A percentile compares a stretch with the other conserved stretches of the same genome.
These are phyloP conservation scores for Stomorhina lunata DNA, from an alignment of 2,888 invertebrate genomes.

Conservation along the genomic window DNA sequence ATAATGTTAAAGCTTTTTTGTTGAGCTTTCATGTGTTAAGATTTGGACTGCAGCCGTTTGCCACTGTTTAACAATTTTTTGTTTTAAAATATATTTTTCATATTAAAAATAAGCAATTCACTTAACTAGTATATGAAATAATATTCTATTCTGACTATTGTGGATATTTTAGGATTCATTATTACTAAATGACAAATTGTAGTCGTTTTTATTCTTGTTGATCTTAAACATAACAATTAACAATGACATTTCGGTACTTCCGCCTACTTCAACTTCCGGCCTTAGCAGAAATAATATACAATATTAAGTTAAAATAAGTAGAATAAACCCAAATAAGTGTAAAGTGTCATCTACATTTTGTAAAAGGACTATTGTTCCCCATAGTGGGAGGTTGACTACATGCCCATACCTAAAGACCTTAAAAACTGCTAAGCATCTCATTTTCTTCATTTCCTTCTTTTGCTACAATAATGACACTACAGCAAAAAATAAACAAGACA, in stretches of 20 bases:
- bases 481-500: neutral
- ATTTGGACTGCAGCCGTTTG: no score
- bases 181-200: no score
- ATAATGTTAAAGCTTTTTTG: no score
- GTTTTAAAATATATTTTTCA: no score
- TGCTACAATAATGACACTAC: neutral
- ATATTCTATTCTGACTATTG: no score
- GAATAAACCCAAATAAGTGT: neutral
- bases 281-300: neutral
- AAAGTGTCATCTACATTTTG: neutral
- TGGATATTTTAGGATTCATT: no score
- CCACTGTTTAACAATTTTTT: no score
- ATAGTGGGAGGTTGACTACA: neutral
- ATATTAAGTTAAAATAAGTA: neutral
- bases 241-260: conserved; percentile 8
- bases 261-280: neutral
- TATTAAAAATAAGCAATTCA: no score
- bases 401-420: neutral
- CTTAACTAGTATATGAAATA: no score
- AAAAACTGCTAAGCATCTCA: neutral
- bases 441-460: neutral
- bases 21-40: no score
- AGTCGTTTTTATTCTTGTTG: no score
- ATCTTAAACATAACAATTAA: no score
- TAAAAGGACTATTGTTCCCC: neutral